Evolutionary conservation across 1,140 invertebrate species (phyloP), one percentile per base, ranked within the genome.

Genomic region (Drosophila azteca): DNA sequence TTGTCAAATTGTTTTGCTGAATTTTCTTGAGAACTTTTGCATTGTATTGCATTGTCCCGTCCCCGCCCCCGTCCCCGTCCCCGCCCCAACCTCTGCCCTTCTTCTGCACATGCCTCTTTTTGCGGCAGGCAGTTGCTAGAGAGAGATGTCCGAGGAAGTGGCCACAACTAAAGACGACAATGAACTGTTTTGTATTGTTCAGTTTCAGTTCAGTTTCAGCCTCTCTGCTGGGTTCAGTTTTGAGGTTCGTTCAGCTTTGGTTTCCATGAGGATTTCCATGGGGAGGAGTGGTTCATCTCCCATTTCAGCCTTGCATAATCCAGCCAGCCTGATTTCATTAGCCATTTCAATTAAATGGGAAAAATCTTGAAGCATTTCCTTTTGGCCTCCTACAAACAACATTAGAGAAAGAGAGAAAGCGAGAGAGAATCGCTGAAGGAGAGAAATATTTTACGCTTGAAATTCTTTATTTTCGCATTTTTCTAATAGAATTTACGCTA

Each of bases 1-100:
- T 87, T 87, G 83, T 87, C 83, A 87, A 87, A 87, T 87, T 87
- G 83, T 87, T 87, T 87, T 87, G 83, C 83, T 87, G 83, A 87
- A 87, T 83, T 88, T 88, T 87, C 83, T 87, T 87, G 83, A 87
- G 83, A 87, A 87, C 83, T 87, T 87, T 87, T 87, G 83, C 82
- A 88, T 85, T 85, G 82, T 85, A 82, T 87, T 78, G 82, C 65
- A 81, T 70, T 69, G 77, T 26, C 4, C 24, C 24, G 5, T 72
- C 82, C 80, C 70, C 77, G 58, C 54, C 71, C 29, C 17, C 31
- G 26, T 24, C 35, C n/a, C 49, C 71, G 17, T 58, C 43, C 49
- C 24, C n/a, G n/a, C n/a, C n/a, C n/a, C n/a, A n/a, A n/a, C n/a
- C n/a, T n/a, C n/a, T 26, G 0, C 24, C 17, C 17, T 20, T 20